A percentile compares a stretch with the other conserved stretches of the same genome.
phyloP scores from a whole-genome alignment of 2,797 vertebrate species.

The Cottoperca gobio region DNA sequence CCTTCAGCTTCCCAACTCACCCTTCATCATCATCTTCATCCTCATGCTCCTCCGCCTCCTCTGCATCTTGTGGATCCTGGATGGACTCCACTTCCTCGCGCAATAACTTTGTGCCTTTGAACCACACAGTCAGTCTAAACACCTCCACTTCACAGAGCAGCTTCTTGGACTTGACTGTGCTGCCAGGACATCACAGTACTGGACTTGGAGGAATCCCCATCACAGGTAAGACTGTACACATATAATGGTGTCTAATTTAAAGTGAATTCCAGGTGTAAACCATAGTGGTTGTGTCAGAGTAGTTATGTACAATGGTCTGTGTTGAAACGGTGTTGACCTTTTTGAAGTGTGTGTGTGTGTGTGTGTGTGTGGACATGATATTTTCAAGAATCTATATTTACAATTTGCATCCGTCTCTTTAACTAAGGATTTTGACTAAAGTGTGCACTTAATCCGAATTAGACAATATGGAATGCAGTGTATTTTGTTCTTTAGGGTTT shows the following conservation, averaged over 20 bases:
- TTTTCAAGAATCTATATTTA: no score
- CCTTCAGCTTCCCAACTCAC: conserved; percentile 90
- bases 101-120: conserved; percentile 91
- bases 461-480: background rate
- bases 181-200: conserved; percentile 89
- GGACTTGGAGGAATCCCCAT: conserved; percentile 92
- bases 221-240: conserved; percentile 86
- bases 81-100: conserved; percentile 77
- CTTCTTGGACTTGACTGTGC: conserved; percentile 93
- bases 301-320: no score
- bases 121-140: conserved; percentile 89
- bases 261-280: background rate
- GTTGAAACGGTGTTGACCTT: background rate
- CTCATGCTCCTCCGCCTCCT: conserved; percentile 18
- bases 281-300: background rate
- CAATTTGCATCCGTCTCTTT: background rate
- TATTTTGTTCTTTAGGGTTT: background rate
- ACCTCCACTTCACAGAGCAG: conserved; percentile 90
- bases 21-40: conserved; percentile 55
- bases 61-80: conserved; percentile 41
- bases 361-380: no score
- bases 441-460: background rate
- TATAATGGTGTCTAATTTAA: background rate
- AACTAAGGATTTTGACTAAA: background rate
- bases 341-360: no score